Evolutionary conservation across 2,888 invertebrate genomes (phyloP), one percentile per base, ranked within the genome.

Genomic region (Glyphotaelius pellucidus): DNA sequence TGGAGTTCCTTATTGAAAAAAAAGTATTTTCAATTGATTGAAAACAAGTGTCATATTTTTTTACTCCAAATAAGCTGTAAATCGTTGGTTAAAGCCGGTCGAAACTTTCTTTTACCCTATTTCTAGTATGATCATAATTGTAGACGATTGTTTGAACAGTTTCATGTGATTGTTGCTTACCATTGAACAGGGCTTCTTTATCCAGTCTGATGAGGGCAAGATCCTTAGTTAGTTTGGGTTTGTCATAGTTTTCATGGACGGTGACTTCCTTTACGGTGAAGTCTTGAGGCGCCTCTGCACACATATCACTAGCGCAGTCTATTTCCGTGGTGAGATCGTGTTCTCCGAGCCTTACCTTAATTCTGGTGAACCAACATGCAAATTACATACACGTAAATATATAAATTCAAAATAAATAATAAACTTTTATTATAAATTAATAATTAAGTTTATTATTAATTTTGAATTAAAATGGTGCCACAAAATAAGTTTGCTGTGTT

Each of bases 201-300:
- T 94, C 88, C 30, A 95, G 93, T 90, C 94, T 94, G 80, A 95
- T 94, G 0, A 95, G 91, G 11, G 94, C 94, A 35, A 95, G 94
- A 86, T 95, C 95, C 90, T 94, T 94, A 93, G 96, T 95, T 93
- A 95, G 95, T 0, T 94, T 88, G 2, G 96, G 96, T 35, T 94
- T 94, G 92, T 94, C 93, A 91, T 94, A 95, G 9, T 93, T 87
- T 67, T 93, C 81, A 80, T 94, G 94, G 31, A 92, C 83, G 31
- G 94, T 93, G 80, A 94, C 93, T 92, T 94, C 80, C 0, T 7
- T 91, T 1, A 94, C 91, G 47, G 88, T 67, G 32, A 94, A 93
- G 91, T 95, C 94, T 92, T 95, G 94, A 30, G 94, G 94, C 3
- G 94, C 94, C 11, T 94, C 94, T 19, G 94, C 94, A 93, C 95